Evolutionary conservation across 1,140 invertebrate species (phyloP).

Genomic region (Ips nitidus): DNA sequence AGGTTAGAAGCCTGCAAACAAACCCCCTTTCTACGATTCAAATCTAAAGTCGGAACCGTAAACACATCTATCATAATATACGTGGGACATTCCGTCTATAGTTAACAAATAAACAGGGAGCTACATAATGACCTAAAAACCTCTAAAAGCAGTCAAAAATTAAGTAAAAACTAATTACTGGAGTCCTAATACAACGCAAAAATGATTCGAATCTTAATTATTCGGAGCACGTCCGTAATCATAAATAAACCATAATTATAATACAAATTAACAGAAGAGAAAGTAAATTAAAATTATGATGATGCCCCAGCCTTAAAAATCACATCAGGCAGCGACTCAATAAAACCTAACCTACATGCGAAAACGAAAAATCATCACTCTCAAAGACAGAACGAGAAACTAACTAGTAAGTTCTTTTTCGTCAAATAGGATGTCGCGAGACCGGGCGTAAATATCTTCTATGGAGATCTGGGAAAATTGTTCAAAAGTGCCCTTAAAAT

Average conservation of each 20-base stretch:
- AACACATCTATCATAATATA: too few relatives aligned
- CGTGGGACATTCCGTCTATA: too few relatives aligned
- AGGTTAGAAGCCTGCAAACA: too few relatives aligned
- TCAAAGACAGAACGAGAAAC: background rate
- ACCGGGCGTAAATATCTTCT: too few relatives aligned
- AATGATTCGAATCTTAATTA: constrained; percentile 9
- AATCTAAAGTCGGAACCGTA: too few relatives aligned
- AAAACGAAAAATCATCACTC: constrained; percentile 4
- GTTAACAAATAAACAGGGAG: background rate
- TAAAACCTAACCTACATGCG: background rate
- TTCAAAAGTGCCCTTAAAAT: too few relatives aligned
- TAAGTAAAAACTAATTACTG: constrained; percentile 11
- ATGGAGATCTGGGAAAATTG: too few relatives aligned
- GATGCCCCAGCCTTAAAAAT: background rate
- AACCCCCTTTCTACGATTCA: too few relatives aligned
- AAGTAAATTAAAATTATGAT: background rate
- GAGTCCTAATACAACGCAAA: constrained; percentile 7
- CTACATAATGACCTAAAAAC: constrained; percentile 7
- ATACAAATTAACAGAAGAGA: too few relatives aligned
- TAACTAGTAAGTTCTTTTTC: too few relatives aligned
- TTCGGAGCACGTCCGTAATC: background rate
- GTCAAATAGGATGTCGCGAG: too few relatives aligned
- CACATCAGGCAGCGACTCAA: background rate
- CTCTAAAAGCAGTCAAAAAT: constrained; percentile 27
- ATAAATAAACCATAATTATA: background rate